Evolutionary conservation across 1,140 invertebrate species (phyloP).

Genomic region (Papilio machaon): DNA sequence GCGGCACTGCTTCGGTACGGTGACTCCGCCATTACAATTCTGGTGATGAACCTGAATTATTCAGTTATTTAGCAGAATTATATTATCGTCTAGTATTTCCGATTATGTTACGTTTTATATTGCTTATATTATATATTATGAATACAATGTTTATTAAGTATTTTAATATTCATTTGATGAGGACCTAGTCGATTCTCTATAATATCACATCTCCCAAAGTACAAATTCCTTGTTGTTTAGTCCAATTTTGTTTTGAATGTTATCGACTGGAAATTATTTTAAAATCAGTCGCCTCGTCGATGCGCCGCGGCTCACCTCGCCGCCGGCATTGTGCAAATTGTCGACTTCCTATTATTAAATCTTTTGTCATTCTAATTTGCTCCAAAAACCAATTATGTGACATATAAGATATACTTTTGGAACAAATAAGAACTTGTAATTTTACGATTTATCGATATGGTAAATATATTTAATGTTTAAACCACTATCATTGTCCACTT

Average conservation of each 20-base stretch:
- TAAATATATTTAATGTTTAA: conserved; percentile 30
- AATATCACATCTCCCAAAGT: conserved; percentile 83
- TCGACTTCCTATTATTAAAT: conserved; percentile 40
- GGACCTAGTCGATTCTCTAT: conserved; percentile 83
- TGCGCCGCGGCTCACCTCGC: conserved; percentile 38
- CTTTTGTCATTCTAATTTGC: conserved; percentile 38
- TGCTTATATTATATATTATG: conserved; percentile 82
- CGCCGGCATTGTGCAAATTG: conserved; percentile 42
- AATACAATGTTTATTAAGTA: conserved; percentile 81
- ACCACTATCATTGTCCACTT: conserved; percentile 36
- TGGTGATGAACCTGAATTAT: conserved; percentile 74
- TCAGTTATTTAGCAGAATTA: conserved; percentile 81
- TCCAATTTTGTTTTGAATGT: conserved; percentile 83
- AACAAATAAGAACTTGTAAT: conserved; percentile 38
- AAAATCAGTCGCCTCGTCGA: conserved; percentile 56
- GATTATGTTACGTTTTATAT: conserved; percentile 82
- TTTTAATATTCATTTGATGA: conserved; percentile 81
- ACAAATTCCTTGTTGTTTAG: conserved; percentile 84
- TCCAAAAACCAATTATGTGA: conserved; percentile 38
- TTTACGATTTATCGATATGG: conserved; percentile 32
- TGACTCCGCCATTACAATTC: conserved; percentile 59
- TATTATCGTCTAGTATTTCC: conserved; percentile 81
- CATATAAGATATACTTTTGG: conserved; percentile 35
- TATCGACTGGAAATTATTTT: conserved; percentile 81
- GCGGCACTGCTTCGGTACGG: conserved; percentile 43